Evolutionary conservation across 2,888 invertebrate genomes (phyloP).

Genomic region (Cephus runcator): DNA sequence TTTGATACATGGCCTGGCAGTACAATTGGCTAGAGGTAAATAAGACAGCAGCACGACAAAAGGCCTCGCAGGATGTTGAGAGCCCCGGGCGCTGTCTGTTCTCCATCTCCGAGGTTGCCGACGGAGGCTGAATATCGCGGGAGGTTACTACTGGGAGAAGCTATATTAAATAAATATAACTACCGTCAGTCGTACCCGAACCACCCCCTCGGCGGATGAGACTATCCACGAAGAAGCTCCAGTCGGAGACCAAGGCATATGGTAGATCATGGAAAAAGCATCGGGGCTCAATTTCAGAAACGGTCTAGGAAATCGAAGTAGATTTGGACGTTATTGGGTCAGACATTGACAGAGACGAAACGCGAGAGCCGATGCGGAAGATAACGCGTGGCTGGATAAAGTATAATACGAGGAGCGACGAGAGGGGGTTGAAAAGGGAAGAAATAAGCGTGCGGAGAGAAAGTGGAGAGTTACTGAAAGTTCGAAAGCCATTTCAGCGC

Average conservation of each 20-base stretch:
- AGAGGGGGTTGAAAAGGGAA: not conserved
- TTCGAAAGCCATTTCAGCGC: conserved; percentile 30
- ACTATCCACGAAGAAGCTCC: not conserved
- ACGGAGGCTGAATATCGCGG: not conserved
- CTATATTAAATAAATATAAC: conserved; percentile 47
- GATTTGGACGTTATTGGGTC: not conserved
- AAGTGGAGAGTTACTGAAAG: conserved; percentile 16
- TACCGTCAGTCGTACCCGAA: not conserved
- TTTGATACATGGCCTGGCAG: conserved; percentile 27
- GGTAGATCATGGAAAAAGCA: not conserved
- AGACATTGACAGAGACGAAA: not conserved
- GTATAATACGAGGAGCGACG: not conserved
- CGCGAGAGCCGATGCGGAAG: not conserved
- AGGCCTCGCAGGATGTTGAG: conserved; percentile 26
- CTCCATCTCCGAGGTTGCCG: conserved; percentile 7
- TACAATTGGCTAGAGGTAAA: conserved; percentile 53
- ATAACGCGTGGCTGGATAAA: not conserved
- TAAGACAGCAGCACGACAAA: conserved; percentile 50
- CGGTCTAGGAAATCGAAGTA: not conserved
- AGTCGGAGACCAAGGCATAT: not conserved
- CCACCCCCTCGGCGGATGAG: not conserved
- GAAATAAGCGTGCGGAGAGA: not conserved
- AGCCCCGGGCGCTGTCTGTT: conserved; percentile 45
- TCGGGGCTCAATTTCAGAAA: not conserved
- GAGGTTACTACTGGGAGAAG: conserved; percentile 7